phyloP scores from a whole-genome alignment of 1,140 invertebrate species.

The Trypoxylus dichotomus region DNA sequence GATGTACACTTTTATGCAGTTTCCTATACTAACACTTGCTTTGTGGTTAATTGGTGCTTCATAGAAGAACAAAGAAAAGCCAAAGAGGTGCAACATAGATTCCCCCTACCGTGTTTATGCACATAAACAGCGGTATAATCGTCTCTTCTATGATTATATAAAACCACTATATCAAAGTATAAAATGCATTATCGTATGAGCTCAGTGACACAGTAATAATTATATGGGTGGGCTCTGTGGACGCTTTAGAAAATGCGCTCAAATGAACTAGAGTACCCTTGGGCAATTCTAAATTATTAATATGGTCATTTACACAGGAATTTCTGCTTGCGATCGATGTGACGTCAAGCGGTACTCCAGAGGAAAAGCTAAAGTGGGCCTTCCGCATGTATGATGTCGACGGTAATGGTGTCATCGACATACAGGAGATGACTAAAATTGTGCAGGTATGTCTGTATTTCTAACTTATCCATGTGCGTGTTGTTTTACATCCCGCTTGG shows the following conservation, averaged over 20 bases:
- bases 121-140: not conserved
- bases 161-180: constrained; percentile 8
- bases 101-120: not conserved
- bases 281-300: constrained; percentile 40
- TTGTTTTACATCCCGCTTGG: not conserved
- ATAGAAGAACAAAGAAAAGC: not conserved
- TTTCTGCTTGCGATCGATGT: constrained; percentile 98
- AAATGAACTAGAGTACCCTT: constrained; percentile 6
- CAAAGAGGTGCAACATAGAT: not conserved
- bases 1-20: not conserved
- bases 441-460: constrained; percentile 74
- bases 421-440: constrained; percentile 94
- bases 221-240: not conserved
- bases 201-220: constrained; percentile 2
- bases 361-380: constrained; percentile 99
- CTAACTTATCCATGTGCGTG: not conserved
- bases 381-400: constrained; percentile 99
- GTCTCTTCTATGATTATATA: constrained; percentile 3
- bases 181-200: not conserved
- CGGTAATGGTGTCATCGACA: constrained; percentile 97
- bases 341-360: constrained; percentile 94
- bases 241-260: constrained; percentile 16
- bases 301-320: constrained; percentile 67
- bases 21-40: not conserved
- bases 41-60: constrained; percentile 15